These are phyloP conservation scores for Bombus consobrinus DNA, from an alignment of 1,140 invertebrate species.

Conservation along the genomic window DNA sequence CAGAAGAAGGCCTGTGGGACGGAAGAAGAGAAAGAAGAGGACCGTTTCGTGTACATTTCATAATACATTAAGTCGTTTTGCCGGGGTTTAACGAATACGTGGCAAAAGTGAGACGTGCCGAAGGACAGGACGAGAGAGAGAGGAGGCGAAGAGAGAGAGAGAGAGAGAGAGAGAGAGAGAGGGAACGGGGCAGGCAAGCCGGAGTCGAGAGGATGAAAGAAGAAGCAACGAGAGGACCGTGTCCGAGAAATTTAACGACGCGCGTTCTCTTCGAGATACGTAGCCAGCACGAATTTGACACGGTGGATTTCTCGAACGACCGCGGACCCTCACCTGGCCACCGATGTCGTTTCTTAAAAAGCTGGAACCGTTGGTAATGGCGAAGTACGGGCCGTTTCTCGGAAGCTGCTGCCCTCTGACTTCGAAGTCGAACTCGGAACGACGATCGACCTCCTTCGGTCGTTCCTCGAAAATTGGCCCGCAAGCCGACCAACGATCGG, in stretches of 20 bases:
- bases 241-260: constrained; percentile 65
- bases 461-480: not conserved
- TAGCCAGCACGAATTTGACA: constrained; percentile 63
- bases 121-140: not conserved
- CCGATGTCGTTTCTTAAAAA: constrained; percentile 53
- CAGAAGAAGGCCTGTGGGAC: not conserved
- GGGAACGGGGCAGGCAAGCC: not conserved
- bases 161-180: too few relatives aligned
- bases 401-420: constrained; percentile 64
- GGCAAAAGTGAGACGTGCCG: constrained; percentile 48
- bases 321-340: constrained; percentile 53
- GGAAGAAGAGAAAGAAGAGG: constrained; percentile 14
- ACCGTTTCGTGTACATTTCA: constrained; percentile 66
- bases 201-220: constrained; percentile 21
- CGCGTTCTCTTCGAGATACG: constrained; percentile 56
- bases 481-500: not conserved
- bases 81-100: constrained; percentile 59
- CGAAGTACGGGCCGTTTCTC: constrained; percentile 50
- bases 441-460: not conserved
- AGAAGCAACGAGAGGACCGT: constrained; percentile 61
- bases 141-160: too few relatives aligned
- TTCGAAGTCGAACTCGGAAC: constrained; percentile 18
- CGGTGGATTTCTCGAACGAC: constrained; percentile 67
- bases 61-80: constrained; percentile 70
- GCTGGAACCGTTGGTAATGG: constrained; percentile 37